Conservation (phyloP, 30 jellyfish, hydroid and myxozoan genomes). For the Aurelia aurita region DNA sequence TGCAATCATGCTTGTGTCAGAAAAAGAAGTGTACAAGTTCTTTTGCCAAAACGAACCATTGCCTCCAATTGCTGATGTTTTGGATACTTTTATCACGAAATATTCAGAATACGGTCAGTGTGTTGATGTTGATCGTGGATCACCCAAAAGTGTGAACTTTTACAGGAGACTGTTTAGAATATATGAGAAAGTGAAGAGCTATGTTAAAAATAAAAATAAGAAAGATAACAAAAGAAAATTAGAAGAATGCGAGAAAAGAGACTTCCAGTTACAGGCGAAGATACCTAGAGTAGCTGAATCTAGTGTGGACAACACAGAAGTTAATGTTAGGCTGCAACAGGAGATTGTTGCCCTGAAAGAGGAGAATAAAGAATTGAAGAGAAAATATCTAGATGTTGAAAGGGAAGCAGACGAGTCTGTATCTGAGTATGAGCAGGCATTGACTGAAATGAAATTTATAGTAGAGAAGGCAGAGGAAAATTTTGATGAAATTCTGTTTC, state of each 20-base stretch:
- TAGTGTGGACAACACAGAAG: constrained; percentile 16
- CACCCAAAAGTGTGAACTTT: constrained; percentile 25
- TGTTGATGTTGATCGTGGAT: constrained; percentile 25
- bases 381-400: constrained; percentile 25
- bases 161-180: constrained; percentile 28
- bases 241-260: constrained; percentile 48
- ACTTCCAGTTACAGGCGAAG: constrained; percentile 43
- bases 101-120: constrained; percentile 33
- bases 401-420: constrained; percentile 30
- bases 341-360: constrained; percentile 12
- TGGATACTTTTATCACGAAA: constrained; percentile 5
- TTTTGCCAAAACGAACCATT: constrained; percentile 33
- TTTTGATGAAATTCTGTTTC: too few relatives aligned
- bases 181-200: constrained; percentile 26
- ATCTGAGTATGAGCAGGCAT: constrained; percentile 16
- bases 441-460: too few relatives aligned
- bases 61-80: constrained; percentile 30
- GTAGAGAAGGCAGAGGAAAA: too few relatives aligned
- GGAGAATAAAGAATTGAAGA: constrained; percentile 21
- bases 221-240: constrained; percentile 30
- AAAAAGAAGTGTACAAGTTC: constrained; percentile 10
- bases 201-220: constrained; percentile 18
- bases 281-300: constrained; percentile 40
- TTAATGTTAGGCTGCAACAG: constrained; percentile 32
- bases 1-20: constrained; percentile 35